These are phyloP conservation scores for Varanus komodoensis DNA, from an alignment of 2,113 vertebrate species.

Conservation along the genomic window DNA sequence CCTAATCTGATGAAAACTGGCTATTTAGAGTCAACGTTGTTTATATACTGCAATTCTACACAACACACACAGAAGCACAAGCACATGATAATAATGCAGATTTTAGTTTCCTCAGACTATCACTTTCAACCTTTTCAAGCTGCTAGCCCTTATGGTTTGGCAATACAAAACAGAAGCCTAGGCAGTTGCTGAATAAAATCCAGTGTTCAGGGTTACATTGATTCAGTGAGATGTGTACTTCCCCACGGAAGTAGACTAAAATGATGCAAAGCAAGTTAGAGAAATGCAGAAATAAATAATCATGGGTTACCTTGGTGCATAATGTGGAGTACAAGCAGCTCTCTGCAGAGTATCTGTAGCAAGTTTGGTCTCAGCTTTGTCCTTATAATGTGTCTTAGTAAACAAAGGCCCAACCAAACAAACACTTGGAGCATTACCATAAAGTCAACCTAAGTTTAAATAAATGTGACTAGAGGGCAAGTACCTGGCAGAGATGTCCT, in stretches of 20 bases:
- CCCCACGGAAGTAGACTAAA: background rate
- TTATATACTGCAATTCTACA: background rate
- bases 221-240: background rate
- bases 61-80: background rate
- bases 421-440: background rate
- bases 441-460: conserved; percentile 26
- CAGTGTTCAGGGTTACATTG: background rate
- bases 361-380: background rate
- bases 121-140: background rate
- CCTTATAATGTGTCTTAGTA: background rate
- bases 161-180: background rate
- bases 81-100: background rate
- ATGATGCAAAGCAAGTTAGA: background rate
- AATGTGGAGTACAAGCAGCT: no score
- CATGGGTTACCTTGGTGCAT: background rate
- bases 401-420: background rate
- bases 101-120: background rate
- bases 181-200: background rate
- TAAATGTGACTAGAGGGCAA: background rate
- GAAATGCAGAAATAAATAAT: background rate
- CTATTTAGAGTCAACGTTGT: background rate
- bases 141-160: background rate
- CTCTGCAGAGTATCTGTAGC: background rate
- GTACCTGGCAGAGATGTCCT: background rate
- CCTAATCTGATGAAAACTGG: background rate